Percentiles rank a stretch among this genome's conserved stretches.
phyloP scores from a whole-genome alignment of 2,888 invertebrate species.

The Drosophila tanythrix region DNA sequence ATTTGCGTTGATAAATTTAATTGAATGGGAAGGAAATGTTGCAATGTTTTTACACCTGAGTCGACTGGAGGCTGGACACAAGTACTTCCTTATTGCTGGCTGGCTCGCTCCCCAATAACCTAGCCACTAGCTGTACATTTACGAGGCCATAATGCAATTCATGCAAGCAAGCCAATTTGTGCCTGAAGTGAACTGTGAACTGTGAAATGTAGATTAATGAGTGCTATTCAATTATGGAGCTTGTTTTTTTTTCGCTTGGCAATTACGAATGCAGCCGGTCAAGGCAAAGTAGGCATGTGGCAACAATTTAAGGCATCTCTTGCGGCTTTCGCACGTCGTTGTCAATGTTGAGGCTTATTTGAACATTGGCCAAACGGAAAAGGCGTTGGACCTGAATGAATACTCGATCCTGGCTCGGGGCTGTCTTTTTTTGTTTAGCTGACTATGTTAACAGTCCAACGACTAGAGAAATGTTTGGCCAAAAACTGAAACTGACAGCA shows the following conservation, averaged over 20 bases:
- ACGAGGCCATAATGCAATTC: slow-evolving; percentile 48
- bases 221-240: slow-evolving; percentile 24
- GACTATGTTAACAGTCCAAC: slow-evolving; percentile 59
- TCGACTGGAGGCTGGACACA: slow-evolving; percentile 6
- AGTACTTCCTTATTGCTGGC: slow-evolving; percentile 19
- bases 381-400: slow-evolving; percentile 61
- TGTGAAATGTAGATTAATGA: slow-evolving; percentile 58
- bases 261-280: slow-evolving; percentile 17
- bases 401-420: slow-evolving; percentile 7
- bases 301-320: slow-evolving; percentile 44
- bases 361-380: slow-evolving; percentile 15
- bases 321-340: slow-evolving; percentile 31
- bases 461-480: slow-evolving; percentile 42
- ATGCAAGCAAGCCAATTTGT: slow-evolving; percentile 38
- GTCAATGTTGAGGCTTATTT: slow-evolving; percentile 28
- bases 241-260: slow-evolving; percentile 12
- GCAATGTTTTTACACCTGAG: slow-evolving; percentile 38
- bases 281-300: slow-evolving; percentile 44
- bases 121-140: slow-evolving; percentile 27
- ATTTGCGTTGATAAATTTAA: slow-evolving; percentile 51
- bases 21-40: slow-evolving; percentile 26
- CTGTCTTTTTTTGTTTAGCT: slow-evolving; percentile 38
- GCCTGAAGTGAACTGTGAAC: slow-evolving; percentile 6
- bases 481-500: slow-evolving; percentile 42
- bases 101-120: background rate